These are phyloP conservation scores for Oligia latruncula DNA, from an alignment of 2,888 invertebrate genomes.

Conservation along the genomic window DNA sequence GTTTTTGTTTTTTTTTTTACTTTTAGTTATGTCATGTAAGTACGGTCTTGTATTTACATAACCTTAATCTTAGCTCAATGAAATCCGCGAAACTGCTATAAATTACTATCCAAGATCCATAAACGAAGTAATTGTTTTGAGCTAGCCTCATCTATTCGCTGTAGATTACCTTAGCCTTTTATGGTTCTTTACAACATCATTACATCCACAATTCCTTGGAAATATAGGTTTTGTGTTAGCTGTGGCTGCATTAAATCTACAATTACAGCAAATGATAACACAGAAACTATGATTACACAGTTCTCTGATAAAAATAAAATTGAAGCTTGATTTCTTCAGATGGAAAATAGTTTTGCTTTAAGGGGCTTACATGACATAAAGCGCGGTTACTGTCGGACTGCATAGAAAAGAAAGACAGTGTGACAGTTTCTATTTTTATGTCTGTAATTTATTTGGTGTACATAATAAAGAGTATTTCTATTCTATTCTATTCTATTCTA, in stretches of 20 bases:
- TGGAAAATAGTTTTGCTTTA: not conserved
- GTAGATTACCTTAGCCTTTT: slow-evolving; percentile 8
- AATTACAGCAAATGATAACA: slow-evolving; percentile 6
- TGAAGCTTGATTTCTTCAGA: not conserved
- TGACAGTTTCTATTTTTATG: too few relatives aligned
- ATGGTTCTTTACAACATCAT: slow-evolving; percentile 19
- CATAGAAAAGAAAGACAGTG: too few relatives aligned
- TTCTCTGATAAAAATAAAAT: not conserved
- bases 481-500: too few relatives aligned
- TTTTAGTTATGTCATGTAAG: too few relatives aligned
- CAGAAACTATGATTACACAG: not conserved
- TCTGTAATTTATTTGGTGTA: too few relatives aligned
- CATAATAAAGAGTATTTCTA: too few relatives aligned
- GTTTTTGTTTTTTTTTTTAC: not conserved
- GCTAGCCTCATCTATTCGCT: slow-evolving; percentile 4
- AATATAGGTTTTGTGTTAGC: not conserved
- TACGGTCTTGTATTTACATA: not conserved
- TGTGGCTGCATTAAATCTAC: not conserved
- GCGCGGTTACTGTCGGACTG: too few relatives aligned
- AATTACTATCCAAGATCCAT: not conserved
- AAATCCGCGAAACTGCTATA: not conserved
- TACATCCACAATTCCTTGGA: slow-evolving; percentile 10
- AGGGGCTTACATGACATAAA: too few relatives aligned
- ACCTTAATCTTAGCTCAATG: not conserved
- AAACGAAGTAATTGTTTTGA: slow-evolving; percentile 4